phyloP scores from a whole-genome alignment of 2,113 vertebrate species.

The Xenus cinereus region DNA sequence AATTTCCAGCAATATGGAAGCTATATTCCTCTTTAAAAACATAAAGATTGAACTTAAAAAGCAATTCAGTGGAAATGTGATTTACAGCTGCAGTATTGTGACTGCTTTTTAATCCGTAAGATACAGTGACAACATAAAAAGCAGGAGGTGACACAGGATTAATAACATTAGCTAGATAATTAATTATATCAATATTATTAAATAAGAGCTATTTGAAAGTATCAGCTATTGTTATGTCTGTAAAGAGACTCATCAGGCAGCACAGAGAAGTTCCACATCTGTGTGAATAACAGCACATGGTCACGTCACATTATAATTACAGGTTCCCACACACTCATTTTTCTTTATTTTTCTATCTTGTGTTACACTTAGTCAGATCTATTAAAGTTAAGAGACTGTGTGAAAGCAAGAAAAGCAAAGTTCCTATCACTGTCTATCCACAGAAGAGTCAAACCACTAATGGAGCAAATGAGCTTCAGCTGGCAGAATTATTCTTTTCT shows the following conservation, averaged over 20 bases:
- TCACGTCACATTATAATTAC: background rate
- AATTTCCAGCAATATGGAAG: background rate
- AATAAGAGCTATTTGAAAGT: background rate
- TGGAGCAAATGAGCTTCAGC: background rate
- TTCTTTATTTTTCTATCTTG: background rate
- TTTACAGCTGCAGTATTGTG: background rate
- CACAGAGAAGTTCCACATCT: background rate
- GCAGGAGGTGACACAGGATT: background rate
- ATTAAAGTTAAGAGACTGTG: background rate
- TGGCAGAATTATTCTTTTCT: background rate
- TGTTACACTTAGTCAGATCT: background rate
- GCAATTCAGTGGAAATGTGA: background rate
- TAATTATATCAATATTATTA: background rate
- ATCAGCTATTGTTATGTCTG: background rate
- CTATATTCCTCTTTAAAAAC: background rate
- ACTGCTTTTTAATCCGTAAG: background rate
- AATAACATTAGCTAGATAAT: background rate
- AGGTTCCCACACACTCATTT: background rate
- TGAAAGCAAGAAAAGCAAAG: background rate
- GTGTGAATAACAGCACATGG: background rate
- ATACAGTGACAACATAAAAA: background rate
- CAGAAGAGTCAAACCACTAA: background rate
- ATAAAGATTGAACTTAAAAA: background rate
- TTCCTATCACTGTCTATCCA: background rate
- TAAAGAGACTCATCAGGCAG: background rate